Evolutionary conservation across 2,113 vertebrate species (phyloP), one percentile per base, ranked within the genome.

Genomic region (Nibea coibor): DNA sequence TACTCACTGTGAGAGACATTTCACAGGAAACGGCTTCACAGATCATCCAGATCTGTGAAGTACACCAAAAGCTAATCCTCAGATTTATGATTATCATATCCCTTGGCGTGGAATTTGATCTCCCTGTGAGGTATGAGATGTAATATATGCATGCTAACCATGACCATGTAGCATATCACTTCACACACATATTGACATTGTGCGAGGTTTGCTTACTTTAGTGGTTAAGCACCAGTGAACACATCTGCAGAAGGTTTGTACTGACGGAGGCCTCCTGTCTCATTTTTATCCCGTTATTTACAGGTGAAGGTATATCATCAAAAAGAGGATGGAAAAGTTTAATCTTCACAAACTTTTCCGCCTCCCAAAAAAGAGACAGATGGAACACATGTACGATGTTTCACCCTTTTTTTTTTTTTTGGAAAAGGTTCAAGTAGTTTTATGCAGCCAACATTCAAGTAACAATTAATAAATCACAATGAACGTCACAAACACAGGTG

Each of bases 221-320:
- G 43, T 48, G 17, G 35, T 22, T 42, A 64, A 89, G 77, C 75
- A 57, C 51, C 57, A 28, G 73, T 65, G 66, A 84, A 70, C 81
- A 89, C 88, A 91, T 91, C 80, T 88, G 87, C 83, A 80, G 42
- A 78, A 76, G 31, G 56, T 87, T 78, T 69, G 54, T 67, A 22
- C 59, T 72, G 43, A 51, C 73, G 16, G 51, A 85, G 66, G 54
- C 53, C 59, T 66, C 72, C 43, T 28, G 53, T 54, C 72, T 22
- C 22, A 22, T 16, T 75, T 15, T 20, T 12, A 20, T 1, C 28
- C 11, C 62, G 75, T 67, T 39, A 39, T 81, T 72, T 80, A 72
- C 72, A 80, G 70, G 72, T 88, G 64, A 70, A 72, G 69, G 48
- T 72, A 61, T 75, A 61, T 78, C 47, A 43, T 77, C 59, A 81